Base-by-base conservation (phyloP, 53 echinoderm and acorn worm species). In the Echinarachnius parma region DNA sequence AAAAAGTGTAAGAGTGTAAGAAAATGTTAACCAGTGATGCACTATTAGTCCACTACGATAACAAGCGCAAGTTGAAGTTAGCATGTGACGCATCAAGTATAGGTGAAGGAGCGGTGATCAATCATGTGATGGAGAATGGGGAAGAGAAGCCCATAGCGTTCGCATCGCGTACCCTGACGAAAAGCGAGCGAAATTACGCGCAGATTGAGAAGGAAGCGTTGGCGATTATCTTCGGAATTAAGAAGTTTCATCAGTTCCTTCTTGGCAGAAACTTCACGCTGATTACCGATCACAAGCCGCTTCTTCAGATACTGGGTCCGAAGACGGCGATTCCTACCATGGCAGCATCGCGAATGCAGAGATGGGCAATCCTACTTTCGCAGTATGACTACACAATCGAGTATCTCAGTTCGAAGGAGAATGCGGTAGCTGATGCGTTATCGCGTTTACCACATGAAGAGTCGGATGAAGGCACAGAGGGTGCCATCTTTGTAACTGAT, bases 161-260 rank as follows among this genome's bases (percentile, higher is more conserved):
- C 26, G 87, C 82, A 7, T 82, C 82, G 18, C 78, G 87, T 11
- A 55, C 87, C 5, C 21, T 78, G 31, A 57, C 64, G 8, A 54
- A 34, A 20, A 64, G 56, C 48, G 87, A 79, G 59, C 35, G 65
- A 52, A 88, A 79, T 30, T 80, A 88, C 65, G 55, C 83, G 8
- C 88, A 88, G 60, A 61, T 83, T 21, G 75, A 83, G 31, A 65
- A 79, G 34, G 83, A 83, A 59, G 88, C 66, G 11, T 48, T 83
- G 20, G 75, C 80, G 9, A 30, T 83, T 10, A 79, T 86, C 15
- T 78, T 78, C 56, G 79, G 50, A 19, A 28, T 83, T 19, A 78
- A 64, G 49, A 88, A 84, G 42, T 84, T 81, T 46, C 63, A 89
- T 26, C 53, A 21, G 28, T 89, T 80, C 33, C 4, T 89, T 3